Percentiles rank a stretch among this genome's conserved stretches.
phyloP scores from a whole-genome alignment of 2,797 vertebrate species.

The Crocodylus rhombifer region DNA sequence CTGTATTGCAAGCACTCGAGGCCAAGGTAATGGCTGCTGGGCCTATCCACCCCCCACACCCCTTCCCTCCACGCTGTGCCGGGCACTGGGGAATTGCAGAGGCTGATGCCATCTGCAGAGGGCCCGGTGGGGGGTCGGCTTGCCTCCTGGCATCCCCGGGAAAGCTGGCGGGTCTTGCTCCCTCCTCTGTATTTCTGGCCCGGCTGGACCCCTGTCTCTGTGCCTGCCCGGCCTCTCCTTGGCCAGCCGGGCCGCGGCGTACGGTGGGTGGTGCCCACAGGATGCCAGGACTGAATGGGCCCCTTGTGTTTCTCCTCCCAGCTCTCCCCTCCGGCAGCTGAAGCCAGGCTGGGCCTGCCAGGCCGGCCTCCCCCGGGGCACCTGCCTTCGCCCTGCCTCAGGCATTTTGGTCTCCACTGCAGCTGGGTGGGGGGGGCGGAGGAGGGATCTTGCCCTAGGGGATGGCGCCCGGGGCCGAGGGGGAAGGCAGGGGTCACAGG shows the following conservation, averaged over 20 bases:
- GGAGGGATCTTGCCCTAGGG: neutral
- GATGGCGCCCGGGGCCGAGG: neutral
- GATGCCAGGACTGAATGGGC: neutral
- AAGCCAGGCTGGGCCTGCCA: constrained; percentile 32
- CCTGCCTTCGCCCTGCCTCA: constrained; percentile 38
- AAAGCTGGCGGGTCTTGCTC: neutral
- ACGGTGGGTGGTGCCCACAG: neutral
- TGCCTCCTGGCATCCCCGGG: too few relatives aligned
- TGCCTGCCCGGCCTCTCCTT: neutral
- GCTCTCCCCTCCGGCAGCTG: constrained; percentile 12
- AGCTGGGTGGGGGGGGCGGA: neutral
- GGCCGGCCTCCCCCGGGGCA: constrained; percentile 49
- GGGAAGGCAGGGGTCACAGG: neutral
- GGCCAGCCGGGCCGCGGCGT: neutral
- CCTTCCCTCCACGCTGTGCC: too few relatives aligned
- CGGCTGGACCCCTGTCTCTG: neutral
- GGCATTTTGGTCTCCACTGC: neutral
- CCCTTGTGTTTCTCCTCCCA: neutral
- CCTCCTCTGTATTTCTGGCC: too few relatives aligned
- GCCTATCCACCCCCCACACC: too few relatives aligned
- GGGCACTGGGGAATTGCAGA: neutral
- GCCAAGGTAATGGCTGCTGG: constrained; percentile 72
- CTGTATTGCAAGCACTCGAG: constrained; percentile 67
- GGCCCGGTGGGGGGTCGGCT: neutral
- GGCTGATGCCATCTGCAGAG: neutral